Conservation (phyloP, 2,113 vertebrate genomes). For the Podocnemis expansa region DNA sequence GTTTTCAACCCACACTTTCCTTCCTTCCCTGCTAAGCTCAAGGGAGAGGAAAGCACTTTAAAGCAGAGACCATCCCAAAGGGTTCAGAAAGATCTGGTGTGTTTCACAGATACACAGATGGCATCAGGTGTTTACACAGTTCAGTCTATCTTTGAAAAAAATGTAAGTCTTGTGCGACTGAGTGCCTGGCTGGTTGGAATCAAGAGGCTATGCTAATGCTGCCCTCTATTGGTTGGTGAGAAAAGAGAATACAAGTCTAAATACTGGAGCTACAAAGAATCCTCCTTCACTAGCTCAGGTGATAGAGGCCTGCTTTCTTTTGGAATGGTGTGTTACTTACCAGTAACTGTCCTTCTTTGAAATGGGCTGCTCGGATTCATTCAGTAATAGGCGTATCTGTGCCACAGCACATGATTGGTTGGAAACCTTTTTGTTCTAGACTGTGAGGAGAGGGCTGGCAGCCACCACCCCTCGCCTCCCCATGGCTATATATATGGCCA, state of each 20-base stretch:
- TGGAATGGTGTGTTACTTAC: no score
- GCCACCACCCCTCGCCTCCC: no score
- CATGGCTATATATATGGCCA: no score
- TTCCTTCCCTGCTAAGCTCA: not conserved
- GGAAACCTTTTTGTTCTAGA: no score
- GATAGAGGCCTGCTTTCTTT: not conserved
- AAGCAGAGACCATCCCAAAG: not conserved
- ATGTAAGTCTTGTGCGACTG: not conserved
- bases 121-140: slow-evolving; percentile 7
- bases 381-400: no score
- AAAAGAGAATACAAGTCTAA: slow-evolving; percentile 48
- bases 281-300: not conserved
- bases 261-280: not conserved
- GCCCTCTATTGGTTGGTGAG: slow-evolving; percentile 66
- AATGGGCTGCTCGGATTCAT: no score
- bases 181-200: not conserved
- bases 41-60: not conserved
- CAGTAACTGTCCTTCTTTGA: no score
- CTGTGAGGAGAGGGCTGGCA: no score
- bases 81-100: not conserved
- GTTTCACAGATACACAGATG: not conserved
- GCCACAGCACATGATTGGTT: no score
- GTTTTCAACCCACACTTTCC: not conserved
- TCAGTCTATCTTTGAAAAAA: slow-evolving; percentile 27
- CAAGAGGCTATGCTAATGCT: slow-evolving; percentile 69